Conservation (phyloP, 2,113 vertebrate species). For the Noctilio leporinus region DNA sequence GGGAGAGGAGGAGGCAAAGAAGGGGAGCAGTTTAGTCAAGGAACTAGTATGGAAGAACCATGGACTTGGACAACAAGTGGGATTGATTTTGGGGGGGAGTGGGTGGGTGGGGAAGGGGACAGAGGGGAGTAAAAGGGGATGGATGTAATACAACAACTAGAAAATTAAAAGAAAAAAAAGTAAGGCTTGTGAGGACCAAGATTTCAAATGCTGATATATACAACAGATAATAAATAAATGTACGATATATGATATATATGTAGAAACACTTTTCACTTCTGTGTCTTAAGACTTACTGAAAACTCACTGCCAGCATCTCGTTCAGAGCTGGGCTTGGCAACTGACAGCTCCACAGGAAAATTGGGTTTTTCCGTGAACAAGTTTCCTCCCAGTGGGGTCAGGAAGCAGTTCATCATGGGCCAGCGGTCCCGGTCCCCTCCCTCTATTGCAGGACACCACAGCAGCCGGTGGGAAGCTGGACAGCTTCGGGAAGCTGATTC, state of each 20-base stretch:
- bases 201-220: neutral
- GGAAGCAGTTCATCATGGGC: neutral
- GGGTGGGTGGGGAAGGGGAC: too few relatives aligned
- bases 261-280: neutral
- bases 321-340: neutral
- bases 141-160: too few relatives aligned
- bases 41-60: too few relatives aligned
- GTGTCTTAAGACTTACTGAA: neutral
- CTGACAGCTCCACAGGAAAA: neutral
- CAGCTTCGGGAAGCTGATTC: neutral
- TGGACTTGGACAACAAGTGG: too few relatives aligned
- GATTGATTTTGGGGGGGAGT: too few relatives aligned
- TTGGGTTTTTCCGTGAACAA: neutral
- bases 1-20: too few relatives aligned
- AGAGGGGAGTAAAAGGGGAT: too few relatives aligned
- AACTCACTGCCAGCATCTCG: neutral
- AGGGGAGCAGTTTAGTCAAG: too few relatives aligned
- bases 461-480: neutral
- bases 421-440: rapidly evolving
- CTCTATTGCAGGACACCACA: neutral
- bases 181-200: neutral
- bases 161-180: too few relatives aligned
- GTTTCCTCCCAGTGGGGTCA: neutral
- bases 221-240: neutral
- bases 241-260: neutral